phyloP scores from a whole-genome alignment of 1,140 invertebrate genomes.

The Bombyx mandarina region DNA sequence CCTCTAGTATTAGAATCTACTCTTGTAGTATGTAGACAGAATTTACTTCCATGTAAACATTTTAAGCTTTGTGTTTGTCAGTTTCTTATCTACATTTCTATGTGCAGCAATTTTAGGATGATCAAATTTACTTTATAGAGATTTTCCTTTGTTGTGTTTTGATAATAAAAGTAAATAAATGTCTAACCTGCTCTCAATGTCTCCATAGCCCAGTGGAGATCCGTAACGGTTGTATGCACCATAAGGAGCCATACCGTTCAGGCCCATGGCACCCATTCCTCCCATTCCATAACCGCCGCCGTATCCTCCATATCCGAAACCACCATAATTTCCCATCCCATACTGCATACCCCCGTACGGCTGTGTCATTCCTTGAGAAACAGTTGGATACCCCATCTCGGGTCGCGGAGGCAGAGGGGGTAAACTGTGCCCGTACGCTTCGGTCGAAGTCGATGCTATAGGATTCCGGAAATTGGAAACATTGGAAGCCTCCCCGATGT shows the following conservation, averaged over 20 bases:
- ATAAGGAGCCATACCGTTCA: conserved; percentile 37
- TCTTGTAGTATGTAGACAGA: too few species aligned
- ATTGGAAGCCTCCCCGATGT: conserved; percentile 19
- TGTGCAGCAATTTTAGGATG: too few species aligned
- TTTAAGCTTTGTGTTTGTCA: too few species aligned
- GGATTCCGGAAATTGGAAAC: conserved; percentile 30
- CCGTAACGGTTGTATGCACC: conserved; percentile 63
- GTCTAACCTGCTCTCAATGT: conserved; percentile 74
- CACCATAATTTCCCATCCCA: conserved; percentile 37
- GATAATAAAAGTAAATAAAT: background rate
- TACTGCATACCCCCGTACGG: conserved; percentile 10
- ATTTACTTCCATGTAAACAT: too few species aligned
- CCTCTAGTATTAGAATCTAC: too few species aligned
- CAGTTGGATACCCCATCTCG: conserved; percentile 38
- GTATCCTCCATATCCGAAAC: conserved; percentile 29
- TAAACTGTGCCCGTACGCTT: conserved; percentile 15
- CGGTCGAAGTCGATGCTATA: conserved; percentile 30
- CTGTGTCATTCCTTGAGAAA: conserved; percentile 21
- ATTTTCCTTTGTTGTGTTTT: too few species aligned
- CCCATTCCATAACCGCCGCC: conserved; percentile 37
- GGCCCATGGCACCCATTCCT: conserved; percentile 29
- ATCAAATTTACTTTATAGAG: too few species aligned
- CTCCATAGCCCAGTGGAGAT: conserved; percentile 60
- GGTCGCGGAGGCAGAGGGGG: conserved; percentile 46
- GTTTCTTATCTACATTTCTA: too few species aligned